Percentiles rank a stretch among this genome's conserved stretches.
phyloP scores from a whole-genome alignment of 2,888 invertebrate genomes.

The Drosophila pseudotalamancana region DNA sequence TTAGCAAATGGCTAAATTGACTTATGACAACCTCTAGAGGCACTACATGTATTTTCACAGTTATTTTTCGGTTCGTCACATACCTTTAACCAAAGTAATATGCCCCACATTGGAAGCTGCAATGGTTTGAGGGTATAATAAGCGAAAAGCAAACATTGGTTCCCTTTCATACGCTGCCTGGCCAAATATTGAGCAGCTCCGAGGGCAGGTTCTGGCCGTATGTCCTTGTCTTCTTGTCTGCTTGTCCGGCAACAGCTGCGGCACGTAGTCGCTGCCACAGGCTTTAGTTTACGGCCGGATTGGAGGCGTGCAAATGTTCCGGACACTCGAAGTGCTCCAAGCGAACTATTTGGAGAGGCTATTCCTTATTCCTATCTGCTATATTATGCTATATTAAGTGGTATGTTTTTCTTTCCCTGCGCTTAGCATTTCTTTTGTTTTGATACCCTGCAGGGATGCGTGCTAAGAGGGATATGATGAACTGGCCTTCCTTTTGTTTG shows the following conservation, averaged over 20 bases:
- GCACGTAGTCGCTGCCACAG: slow-evolving; percentile 36
- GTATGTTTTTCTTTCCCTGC: background rate
- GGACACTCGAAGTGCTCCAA: slow-evolving; percentile 1
- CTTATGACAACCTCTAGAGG: too few species aligned
- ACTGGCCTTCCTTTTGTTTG: too few species aligned
- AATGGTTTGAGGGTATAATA: too few species aligned
- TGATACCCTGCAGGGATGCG: slow-evolving; percentile 3
- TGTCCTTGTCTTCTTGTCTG: too few species aligned
- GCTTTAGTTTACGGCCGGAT: slow-evolving; percentile 24
- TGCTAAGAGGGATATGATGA: too few species aligned
- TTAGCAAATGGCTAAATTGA: too few species aligned
- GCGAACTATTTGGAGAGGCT: slow-evolving; percentile 1
- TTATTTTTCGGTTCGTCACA: too few species aligned
- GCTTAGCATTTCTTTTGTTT: background rate
- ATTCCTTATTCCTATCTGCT: background rate
- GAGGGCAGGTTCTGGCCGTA: slow-evolving; percentile 13
- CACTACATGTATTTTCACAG: too few species aligned
- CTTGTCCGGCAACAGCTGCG: slow-evolving; percentile 34
- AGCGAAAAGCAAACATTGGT: slow-evolving; percentile 13
- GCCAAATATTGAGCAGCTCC: slow-evolving; percentile 39
- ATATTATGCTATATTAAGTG: background rate
- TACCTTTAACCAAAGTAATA: too few species aligned
- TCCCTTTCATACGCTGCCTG: slow-evolving; percentile 8
- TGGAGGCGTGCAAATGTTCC: slow-evolving; percentile 3
- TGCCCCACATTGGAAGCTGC: too few species aligned